Evolutionary conservation across 2,113 vertebrate species (phyloP), one percentile per base, ranked within the genome.

Genomic region (Seriola dumerili): DNA sequence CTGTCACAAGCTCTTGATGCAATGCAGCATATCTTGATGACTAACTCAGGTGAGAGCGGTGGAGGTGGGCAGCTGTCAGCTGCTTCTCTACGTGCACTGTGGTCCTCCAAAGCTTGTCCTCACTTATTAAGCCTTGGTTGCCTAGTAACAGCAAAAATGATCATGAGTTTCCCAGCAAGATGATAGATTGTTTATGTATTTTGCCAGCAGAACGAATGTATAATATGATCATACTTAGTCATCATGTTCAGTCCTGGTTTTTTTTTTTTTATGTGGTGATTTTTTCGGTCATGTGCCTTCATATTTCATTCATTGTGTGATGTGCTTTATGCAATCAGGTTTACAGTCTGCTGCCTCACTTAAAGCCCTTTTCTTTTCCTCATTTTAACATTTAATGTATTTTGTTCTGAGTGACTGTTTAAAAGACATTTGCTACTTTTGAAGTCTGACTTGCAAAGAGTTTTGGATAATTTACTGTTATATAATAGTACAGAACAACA

Each of bases 111-210:
- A 90, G 85, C 83, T 75, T 40, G 62, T 80, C 86, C 79, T 88
- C 76, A 44, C 72, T 84, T 82, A 83, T 88, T 76, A 88, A 81
- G 74, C 67, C 70, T 79, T 85, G 87, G 94, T 95, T 95, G 95
- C 95, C 92, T 92, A 90, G 94, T 92, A 95, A 95, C 93, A 89
- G 86, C 77, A 89, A 91, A 89, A 80, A 85, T 83, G 46, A 87
- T 85, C 76, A 80, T 61, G 79, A 75, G 80, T 91, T 84, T 72
- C 55, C 63, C 34, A 1, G 76, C 38, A 65, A 78, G 80, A 89
- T 71, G 75, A 90, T 83, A 63, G 61, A 84, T 78, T 80, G 62
- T 75, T 73, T 36, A 86, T 75, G 29, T 29, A 34, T 86, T 84
- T 89, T 80, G 23, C 77, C 68, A 87, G 76, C n/a, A 86, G 73